Base-by-base conservation (phyloP, 2,113 vertebrate species). In the Barnardius zonarius region DNA sequence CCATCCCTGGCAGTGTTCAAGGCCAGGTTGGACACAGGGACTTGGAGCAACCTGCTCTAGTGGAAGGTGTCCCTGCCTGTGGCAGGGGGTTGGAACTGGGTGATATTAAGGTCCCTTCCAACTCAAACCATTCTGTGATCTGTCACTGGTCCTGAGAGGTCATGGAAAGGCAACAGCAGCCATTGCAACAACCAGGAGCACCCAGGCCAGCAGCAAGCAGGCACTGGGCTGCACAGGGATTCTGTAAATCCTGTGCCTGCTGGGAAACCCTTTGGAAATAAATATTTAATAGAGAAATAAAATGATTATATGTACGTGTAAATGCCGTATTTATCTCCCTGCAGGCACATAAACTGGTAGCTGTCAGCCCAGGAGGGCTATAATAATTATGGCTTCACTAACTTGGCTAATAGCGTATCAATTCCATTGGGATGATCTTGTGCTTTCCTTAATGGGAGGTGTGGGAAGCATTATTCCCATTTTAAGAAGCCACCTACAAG, bases 231-330 rank as follows among this genome's bases (percentile, higher is more conserved):
- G 61, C 64, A 28, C n/a, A 24, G 73, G 17, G 17, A 64, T 31
- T 72, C 86, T 33, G 9, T 19, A 88, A 92, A 68, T 82, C 66
- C 77, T 68, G 11, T 7, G 22, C 3, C 0, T 93, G 69, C 89
- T 46, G 82, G 74, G 91, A 90, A 90, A 25, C 44, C 68, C 69
- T 84, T 80, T 84, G 86, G 23, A 93, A 95, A 93, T 92, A 9
- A 95, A 88, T 95, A 91, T 92, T 95, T 91, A 92, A 93, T 85
- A n/a, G 37, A 64, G 92, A 72, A 90, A 77, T 84, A 61, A 93
- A 88, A 64, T 33, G 9, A 84, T 87, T 52, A 39, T 83, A 35
- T 61, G 39, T 18, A 33, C 3, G 8, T 78, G n/a, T 95, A 95
- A 96, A 69, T 91, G 86, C 91, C 61, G 57, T 28, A 19, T 96